Percentiles rank a stretch among this genome's conserved stretches.
Conservation (phyloP, 2,113 vertebrate species). For the Otolemur garnettii region DNA sequence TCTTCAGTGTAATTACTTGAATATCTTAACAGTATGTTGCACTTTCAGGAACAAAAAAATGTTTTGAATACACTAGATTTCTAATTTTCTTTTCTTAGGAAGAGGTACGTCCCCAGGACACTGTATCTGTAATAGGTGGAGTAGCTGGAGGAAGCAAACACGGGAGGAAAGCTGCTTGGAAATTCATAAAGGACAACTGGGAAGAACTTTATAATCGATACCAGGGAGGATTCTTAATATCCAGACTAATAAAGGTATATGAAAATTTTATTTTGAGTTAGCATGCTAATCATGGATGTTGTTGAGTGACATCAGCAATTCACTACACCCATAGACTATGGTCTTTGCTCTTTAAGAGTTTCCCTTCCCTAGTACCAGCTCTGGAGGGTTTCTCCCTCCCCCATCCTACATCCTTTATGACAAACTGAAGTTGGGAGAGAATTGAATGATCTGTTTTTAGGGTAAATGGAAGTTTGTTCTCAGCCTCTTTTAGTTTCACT, state of each 20-base stretch:
- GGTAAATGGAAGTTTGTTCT: constrained; percentile 43
- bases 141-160: constrained; percentile 98
- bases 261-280: constrained; percentile 15
- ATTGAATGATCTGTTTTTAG: neutral
- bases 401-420: neutral
- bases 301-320: neutral
- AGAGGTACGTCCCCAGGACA: constrained; percentile 99
- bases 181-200: constrained; percentile 98
- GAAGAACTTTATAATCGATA: constrained; percentile 98
- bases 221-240: constrained; percentile 99
- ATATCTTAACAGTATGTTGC: neutral
- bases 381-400: neutral
- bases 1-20: neutral
- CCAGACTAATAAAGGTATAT: constrained; percentile 96
- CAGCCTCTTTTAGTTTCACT: constrained; percentile 44
- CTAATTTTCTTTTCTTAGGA: constrained; percentile 88
- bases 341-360: constrained; percentile 1
- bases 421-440: neutral
- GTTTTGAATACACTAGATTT: neutral
- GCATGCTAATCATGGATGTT: neutral
- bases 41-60: constrained; percentile 23
- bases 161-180: constrained; percentile 98
- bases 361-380: neutral
- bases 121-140: constrained; percentile 97
- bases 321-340: neutral